Evolutionary conservation across 1,140 invertebrate genomes (phyloP).

Genomic region (Lucilia sericata): DNA sequence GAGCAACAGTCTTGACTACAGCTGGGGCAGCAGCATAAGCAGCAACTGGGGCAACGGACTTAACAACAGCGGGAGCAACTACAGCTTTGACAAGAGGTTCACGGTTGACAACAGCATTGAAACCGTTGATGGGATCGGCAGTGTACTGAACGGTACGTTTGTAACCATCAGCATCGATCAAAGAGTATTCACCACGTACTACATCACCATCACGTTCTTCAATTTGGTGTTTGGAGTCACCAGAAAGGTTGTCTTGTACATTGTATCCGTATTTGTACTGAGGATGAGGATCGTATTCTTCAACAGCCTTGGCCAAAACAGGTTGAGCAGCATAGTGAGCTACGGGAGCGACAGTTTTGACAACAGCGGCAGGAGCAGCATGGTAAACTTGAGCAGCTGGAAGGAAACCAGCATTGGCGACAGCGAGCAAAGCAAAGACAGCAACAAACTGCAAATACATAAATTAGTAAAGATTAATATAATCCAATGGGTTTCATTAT

Average conservation of each 20-base stretch:
- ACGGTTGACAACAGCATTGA: conserved; percentile 67
- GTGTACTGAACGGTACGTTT: conserved; percentile 68
- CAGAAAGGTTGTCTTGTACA: conserved; percentile 71
- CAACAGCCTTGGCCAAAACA: conserved; percentile 45
- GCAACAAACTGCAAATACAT: conserved; percentile 44
- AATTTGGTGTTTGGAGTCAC: conserved; percentile 72
- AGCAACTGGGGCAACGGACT: conserved; percentile 65
- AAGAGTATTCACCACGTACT: conserved; percentile 68
- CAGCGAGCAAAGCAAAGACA: conserved; percentile 53
- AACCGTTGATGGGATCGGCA: conserved; percentile 66
- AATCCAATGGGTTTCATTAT: conserved; percentile 48
- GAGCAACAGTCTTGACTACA: conserved; percentile 44
- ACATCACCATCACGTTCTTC: conserved; percentile 73
- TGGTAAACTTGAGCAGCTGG: conserved; percentile 47
- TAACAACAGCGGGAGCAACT: conserved; percentile 22
- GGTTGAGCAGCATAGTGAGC: conserved; percentile 54
- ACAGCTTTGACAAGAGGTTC: conserved; percentile 64
- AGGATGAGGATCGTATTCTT: conserved; percentile 68
- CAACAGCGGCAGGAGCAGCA: conserved; percentile 43
- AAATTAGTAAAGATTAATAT: conserved; percentile 30
- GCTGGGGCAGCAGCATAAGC: conserved; percentile 59
- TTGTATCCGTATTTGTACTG: conserved; percentile 70
- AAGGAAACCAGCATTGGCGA: conserved; percentile 58
- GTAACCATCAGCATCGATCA: conserved; percentile 67
- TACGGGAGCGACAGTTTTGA: conserved; percentile 35